Evolutionary conservation across 2,888 invertebrate species (phyloP).

Genomic region (Xylota sylvarum): DNA sequence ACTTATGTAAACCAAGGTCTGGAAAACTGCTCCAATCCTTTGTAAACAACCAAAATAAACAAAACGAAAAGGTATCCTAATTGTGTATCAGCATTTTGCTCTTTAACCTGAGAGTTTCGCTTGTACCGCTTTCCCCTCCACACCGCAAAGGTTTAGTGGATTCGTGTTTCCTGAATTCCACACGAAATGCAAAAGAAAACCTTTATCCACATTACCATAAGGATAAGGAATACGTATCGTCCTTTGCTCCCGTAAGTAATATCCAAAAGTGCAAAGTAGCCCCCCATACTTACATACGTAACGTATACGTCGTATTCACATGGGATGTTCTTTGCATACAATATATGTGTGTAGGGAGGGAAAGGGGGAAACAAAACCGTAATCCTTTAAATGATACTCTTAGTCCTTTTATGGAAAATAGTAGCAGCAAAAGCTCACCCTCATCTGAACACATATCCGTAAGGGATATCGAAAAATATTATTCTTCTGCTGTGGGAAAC

Average conservation of each 20-base stretch:
- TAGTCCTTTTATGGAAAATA: conserved; percentile 62
- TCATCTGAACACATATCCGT: conserved; percentile 26
- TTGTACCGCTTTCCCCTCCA: too few species aligned
- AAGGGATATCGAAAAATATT: conserved; percentile 65
- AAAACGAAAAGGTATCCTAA: conserved; percentile 28
- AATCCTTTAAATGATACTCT: conserved; percentile 75
- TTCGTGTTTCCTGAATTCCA: conserved; percentile 37
- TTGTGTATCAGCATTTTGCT: conserved; percentile 28
- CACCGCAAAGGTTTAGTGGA: neutral
- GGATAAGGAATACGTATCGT: conserved; percentile 59
- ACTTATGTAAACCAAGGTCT: neutral
- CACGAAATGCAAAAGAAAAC: conserved; percentile 19
- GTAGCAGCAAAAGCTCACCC: conserved; percentile 17
- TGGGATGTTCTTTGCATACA: conserved; percentile 7
- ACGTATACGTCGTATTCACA: conserved; percentile 21
- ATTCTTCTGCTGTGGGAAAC: conserved; percentile 65
- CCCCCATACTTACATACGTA: conserved; percentile 6
- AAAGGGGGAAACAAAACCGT: conserved; percentile 45
- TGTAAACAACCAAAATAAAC: conserved; percentile 35
- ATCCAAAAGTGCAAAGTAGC: conserved; percentile 70
- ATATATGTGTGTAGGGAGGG: neutral
- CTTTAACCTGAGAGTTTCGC: conserved; percentile 43
- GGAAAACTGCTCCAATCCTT: neutral
- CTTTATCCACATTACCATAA: conserved; percentile 56
- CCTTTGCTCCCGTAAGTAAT: conserved; percentile 62